These are phyloP conservation scores for Phania funesta DNA, from an alignment of 2,888 invertebrate species.

Conservation along the genomic window DNA sequence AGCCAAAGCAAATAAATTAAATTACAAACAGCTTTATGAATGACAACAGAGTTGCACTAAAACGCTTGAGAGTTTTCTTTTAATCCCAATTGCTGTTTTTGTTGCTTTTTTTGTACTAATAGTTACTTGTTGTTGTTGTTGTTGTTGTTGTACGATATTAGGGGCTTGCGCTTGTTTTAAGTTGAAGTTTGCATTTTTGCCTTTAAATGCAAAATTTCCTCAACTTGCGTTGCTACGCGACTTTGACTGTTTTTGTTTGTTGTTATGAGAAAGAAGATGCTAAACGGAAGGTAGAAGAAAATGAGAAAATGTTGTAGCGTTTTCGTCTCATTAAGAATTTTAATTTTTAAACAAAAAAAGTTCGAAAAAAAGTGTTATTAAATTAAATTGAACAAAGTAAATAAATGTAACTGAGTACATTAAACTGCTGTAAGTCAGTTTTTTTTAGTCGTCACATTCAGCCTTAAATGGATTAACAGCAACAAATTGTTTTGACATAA, in stretches of 20 bases:
- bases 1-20: constrained; percentile 27
- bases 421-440: too few species aligned
- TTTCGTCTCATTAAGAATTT: too few species aligned
- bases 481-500: constrained; percentile 21
- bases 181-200: background rate
- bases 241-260: too few species aligned
- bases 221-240: too few species aligned
- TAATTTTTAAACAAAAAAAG: too few species aligned
- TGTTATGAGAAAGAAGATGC: too few species aligned
- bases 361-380: too few species aligned
- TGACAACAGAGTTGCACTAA: background rate
- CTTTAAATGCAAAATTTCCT: constrained; percentile 30
- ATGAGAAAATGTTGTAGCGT: too few species aligned
- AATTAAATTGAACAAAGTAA: too few species aligned
- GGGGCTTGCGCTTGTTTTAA: constrained; percentile 23
- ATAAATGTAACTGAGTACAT: too few species aligned
- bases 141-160: background rate
- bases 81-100: background rate
- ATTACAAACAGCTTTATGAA: background rate
- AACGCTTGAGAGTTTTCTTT: background rate
- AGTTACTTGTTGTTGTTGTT: background rate
- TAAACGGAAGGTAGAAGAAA: too few species aligned
- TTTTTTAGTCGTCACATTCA: background rate
- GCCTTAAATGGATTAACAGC: background rate
- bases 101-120: background rate